phyloP scores from a whole-genome alignment of 1,140 invertebrate species.

The Linepithema humile region DNA sequence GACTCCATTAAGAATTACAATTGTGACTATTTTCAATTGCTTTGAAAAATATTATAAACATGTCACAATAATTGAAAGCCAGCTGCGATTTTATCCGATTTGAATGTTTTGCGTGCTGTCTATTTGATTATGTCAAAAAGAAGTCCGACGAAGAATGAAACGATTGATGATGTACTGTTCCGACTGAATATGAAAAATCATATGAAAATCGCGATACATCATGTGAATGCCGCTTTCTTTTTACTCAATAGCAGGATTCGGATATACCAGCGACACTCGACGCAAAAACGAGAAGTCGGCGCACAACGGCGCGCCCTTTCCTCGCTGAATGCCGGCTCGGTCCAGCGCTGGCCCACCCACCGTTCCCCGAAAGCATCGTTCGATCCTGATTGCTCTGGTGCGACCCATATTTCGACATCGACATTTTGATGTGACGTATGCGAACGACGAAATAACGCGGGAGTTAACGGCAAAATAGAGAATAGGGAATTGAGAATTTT shows the following conservation, averaged over 20 bases:
- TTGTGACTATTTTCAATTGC: no score
- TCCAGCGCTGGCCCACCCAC: constrained; percentile 13
- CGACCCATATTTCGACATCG: constrained; percentile 70
- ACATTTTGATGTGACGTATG: constrained; percentile 66
- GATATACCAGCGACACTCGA: constrained; percentile 45
- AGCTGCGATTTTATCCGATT: no score
- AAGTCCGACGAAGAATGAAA: neutral
- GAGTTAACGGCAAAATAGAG: constrained; percentile 34
- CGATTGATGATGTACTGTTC: neutral
- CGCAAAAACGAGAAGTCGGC: constrained; percentile 64
- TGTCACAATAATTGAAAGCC: no score
- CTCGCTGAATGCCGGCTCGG: constrained; percentile 24
- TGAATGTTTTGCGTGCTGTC: neutral
- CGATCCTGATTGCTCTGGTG: constrained; percentile 66
- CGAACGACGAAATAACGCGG: constrained; percentile 42
- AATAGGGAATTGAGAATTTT: constrained; percentile 7
- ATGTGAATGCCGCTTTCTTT: constrained; percentile 47
- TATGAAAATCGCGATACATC: neutral
- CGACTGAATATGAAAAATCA: constrained; percentile 47
- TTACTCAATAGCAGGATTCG: constrained; percentile 42
- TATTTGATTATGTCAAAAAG: neutral
- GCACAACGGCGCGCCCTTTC: constrained; percentile 28
- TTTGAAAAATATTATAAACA: no score
- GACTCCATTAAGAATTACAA: no score
- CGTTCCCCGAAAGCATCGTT: constrained; percentile 62